phyloP scores from a whole-genome alignment of 2,888 invertebrate genomes.

The Drosophila antonietae region DNA sequence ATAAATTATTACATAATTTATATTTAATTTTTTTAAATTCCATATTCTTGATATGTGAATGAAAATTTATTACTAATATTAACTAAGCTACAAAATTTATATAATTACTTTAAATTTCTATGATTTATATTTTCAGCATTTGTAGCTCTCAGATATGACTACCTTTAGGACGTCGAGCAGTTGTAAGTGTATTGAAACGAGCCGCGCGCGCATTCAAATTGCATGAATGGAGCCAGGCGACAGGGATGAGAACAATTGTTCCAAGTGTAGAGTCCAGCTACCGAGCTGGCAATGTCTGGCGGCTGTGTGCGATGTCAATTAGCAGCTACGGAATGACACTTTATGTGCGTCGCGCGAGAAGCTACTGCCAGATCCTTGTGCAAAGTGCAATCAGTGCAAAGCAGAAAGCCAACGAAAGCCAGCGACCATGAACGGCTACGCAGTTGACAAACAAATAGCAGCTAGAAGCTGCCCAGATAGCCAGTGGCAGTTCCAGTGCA shows the following conservation, averaged over 20 bases:
- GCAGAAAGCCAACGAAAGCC: conserved; percentile 70
- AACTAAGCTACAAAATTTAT: not conserved
- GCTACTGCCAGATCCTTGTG: conserved; percentile 61
- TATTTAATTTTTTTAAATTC: too few species aligned
- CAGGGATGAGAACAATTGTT: conserved; percentile 68
- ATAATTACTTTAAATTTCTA: not conserved
- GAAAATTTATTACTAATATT: not conserved
- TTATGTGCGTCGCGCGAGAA: conserved; percentile 81
- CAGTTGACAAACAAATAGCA: conserved; percentile 74
- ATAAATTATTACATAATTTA: too few species aligned
- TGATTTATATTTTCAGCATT: not conserved
- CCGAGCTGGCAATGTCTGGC: conserved; percentile 40
- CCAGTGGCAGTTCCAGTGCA: conserved; percentile 1
- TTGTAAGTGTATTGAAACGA: conserved; percentile 44
- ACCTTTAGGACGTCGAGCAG: not conserved
- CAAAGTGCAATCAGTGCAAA: conserved; percentile 82
- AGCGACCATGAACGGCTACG: conserved; percentile 76
- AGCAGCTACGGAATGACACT: conserved; percentile 85
- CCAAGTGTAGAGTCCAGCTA: conserved; percentile 45
- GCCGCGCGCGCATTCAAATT: conserved; percentile 74
- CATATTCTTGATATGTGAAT: too few species aligned
- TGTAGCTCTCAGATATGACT: not conserved
- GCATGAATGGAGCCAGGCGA: conserved; percentile 64
- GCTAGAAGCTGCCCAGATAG: conserved; percentile 23
- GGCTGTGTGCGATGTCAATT: conserved; percentile 84